Conservation (phyloP, 2,113 vertebrate species). For the Pelusios castaneus region DNA sequence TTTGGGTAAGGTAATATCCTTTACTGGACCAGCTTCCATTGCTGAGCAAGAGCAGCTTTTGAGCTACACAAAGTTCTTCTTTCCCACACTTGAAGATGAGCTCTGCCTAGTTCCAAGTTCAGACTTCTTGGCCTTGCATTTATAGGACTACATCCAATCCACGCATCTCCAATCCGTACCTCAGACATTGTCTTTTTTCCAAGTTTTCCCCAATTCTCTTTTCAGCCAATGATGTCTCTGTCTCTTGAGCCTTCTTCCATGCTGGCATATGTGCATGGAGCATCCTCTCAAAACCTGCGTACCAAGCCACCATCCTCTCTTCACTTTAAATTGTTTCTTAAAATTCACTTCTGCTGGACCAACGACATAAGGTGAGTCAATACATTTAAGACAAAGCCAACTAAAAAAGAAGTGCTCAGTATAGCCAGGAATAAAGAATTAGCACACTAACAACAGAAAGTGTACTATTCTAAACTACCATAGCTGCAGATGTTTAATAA, state of each 20-base stretch:
- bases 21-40: neutral
- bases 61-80: neutral
- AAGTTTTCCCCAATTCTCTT: neutral
- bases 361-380: neutral
- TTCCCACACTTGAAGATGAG: neutral
- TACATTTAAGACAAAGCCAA: fast-evolving
- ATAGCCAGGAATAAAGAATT: neutral
- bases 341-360: neutral
- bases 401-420: neutral
- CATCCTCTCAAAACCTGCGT: neutral
- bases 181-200: neutral
- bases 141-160: neutral
- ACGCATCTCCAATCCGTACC: fast-evolving
- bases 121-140: neutral
- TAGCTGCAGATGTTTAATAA: neutral
- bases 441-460: neutral
- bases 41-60: neutral
- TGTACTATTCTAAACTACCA: neutral
- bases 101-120: neutral
- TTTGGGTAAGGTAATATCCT: too few relatives aligned
- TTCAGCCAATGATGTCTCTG: neutral
- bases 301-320: neutral
- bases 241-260: neutral
- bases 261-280: neutral
- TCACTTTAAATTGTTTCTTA: neutral